Evolutionary conservation across 1,140 invertebrate species (phyloP).

Genomic region (Brachionus plicatilis): DNA sequence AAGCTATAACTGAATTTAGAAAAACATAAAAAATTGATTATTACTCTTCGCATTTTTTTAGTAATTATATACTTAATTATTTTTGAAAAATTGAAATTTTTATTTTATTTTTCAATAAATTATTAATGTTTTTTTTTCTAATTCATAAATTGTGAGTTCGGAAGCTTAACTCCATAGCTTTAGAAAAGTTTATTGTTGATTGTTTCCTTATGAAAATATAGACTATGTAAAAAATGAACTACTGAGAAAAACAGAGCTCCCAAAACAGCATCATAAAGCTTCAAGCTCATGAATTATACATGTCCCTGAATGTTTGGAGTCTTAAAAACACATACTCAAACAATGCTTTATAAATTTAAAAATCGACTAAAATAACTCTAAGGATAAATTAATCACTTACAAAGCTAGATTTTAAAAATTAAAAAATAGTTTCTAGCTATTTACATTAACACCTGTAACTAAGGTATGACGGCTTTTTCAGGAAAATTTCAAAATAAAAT

Average conservation of each 20-base stretch:
- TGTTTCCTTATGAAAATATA: background rate
- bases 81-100: background rate
- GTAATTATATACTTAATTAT: no score
- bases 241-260: background rate
- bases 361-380: background rate
- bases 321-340: background rate
- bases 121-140: background rate
- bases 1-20: no score
- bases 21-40: no score
- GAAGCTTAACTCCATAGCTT: background rate
- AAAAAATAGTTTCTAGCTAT: background rate
- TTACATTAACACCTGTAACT: background rate
- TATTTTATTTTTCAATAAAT: background rate
- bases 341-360: background rate
- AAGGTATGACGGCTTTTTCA: constrained; percentile 2
- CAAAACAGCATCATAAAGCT: background rate
- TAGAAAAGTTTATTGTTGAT: background rate
- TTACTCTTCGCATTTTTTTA: no score
- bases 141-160: background rate
- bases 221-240: background rate
- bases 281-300: background rate
- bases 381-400: background rate
- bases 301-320: background rate
- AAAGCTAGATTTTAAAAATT: background rate
- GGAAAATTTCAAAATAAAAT: background rate